Evolutionary conservation across 1,140 invertebrate genomes (phyloP), one percentile per base, ranked within the genome.

Genomic region (Lucilia cuprina): DNA sequence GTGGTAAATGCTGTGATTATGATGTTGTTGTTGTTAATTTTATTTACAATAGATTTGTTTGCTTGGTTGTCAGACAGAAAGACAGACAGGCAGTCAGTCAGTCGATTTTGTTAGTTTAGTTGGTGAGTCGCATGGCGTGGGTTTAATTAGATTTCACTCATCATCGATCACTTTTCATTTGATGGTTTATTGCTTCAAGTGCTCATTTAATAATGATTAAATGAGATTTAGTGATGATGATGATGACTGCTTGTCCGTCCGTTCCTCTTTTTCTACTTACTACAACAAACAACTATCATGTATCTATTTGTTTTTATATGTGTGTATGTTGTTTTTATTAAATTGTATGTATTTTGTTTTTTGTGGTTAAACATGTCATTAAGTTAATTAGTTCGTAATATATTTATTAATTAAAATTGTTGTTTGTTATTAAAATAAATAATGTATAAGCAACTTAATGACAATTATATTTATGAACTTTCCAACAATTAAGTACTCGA

Each of bases 121-220:
- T 55, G 17, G 50, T 55, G 50, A 12, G 41, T 41, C 41, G 41
- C 75, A 1, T 80, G 19, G 77, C 77, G 77, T 80, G 77, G 77
- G 77, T 80, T 50, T 80, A 80, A 80, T 80, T 80, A 80, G 77
- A 80, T 80, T 80, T 50, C 41, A 80, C 77, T 80, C 77, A 80
- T 80, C 77, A 80, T 80, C 77, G 41, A 50, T 80, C 41, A 50
- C 41, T 80, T 49, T 80, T 80, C 41, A 80, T 80, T 80, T 49
- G 21, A 80, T 80, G 41, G 77, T 80, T 80, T 80, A 80, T 49
- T n/a, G 77, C n/a, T 80, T 49, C 77, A 19, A 80, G 41, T 49
- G 47, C 77, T 80, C 41, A 80, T 80, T 80, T 80, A 50, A 25
- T 80, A 80, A 80, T 80, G 77, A 80, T 21, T 49, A 80, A 50